These are phyloP conservation scores for Dolichoris vasculosae DNA, from an alignment of 1,140 invertebrate species.

Conservation along the genomic window DNA sequence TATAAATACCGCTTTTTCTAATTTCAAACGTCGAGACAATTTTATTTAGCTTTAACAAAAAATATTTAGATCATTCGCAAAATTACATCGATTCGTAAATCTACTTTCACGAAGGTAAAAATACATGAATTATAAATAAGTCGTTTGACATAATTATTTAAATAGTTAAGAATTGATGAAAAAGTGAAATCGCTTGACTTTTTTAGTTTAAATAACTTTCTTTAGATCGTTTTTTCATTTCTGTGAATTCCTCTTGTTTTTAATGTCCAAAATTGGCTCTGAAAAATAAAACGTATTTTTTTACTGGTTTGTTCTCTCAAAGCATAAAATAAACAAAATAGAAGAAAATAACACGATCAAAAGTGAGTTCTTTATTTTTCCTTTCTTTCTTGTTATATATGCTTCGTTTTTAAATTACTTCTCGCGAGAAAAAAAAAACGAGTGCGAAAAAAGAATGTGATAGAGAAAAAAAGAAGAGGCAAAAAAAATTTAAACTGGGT, in stretches of 20 bases:
- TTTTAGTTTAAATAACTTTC: background rate
- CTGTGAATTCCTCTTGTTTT: background rate
- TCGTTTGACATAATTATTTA: background rate
- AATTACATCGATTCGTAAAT: background rate
- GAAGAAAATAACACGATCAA: background rate
- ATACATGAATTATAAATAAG: background rate
- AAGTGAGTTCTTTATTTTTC: background rate
- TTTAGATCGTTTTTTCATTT: background rate
- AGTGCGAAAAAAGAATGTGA: background rate
- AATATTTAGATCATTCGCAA: background rate
- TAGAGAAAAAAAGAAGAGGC: background rate
- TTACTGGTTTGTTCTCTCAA: background rate
- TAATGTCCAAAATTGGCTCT: background rate
- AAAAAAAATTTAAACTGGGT: conserved; percentile 11
- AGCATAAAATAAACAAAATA: background rate
- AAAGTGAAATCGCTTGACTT: background rate
- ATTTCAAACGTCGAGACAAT: too few relatives aligned
- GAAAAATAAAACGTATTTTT: background rate
- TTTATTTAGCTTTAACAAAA: background rate
- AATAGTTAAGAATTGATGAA: background rate
- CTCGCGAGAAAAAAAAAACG: background rate
- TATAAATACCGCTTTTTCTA: background rate
- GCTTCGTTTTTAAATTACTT: conserved; percentile 6
- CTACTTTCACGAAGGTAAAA: background rate
- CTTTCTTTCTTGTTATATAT: background rate